Conservation (phyloP, 2,113 vertebrate genomes). For the Oncorhynchus nerka region DNA sequence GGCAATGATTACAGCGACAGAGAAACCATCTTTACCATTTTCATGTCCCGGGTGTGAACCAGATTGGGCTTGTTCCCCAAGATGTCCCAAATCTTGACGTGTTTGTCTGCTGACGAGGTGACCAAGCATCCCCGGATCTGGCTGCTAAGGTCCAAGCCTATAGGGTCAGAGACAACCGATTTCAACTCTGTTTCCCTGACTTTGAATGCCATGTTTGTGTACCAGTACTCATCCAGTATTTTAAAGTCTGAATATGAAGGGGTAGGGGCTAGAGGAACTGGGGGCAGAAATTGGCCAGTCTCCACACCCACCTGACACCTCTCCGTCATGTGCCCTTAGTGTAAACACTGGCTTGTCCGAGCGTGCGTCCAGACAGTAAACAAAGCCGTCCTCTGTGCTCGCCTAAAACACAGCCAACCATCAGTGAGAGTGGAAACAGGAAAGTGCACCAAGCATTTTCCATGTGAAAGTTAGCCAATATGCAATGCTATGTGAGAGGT, state of each 20-base stretch:
- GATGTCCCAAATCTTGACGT: constrained; percentile 96
- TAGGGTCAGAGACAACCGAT: neutral
- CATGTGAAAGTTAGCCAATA: neutral
- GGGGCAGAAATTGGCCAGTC: neutral
- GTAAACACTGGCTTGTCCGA: constrained; percentile 94
- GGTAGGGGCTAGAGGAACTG: neutral
- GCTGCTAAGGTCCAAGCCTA: constrained; percentile 92
- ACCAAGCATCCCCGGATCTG: constrained; percentile 94
- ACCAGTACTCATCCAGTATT: neutral
- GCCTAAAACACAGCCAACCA: constrained; percentile 71
- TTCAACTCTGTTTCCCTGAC: neutral
- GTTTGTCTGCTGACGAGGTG: constrained; percentile 90
- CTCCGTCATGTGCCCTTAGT: constrained; percentile 88
- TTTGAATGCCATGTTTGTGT: neutral
- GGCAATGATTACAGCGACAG: neutral
- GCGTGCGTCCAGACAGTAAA: constrained; percentile 94
- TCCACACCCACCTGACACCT: constrained; percentile 84
- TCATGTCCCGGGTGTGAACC: constrained; percentile 93
- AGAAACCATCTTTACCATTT: constrained; percentile 81
- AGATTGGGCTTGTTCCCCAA: constrained; percentile 88
- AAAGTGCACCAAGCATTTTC: neutral
- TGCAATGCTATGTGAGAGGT: neutral
- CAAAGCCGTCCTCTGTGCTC: constrained; percentile 96
- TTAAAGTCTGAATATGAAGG: neutral
- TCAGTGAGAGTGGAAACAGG: neutral